Base-by-base conservation (phyloP, 2,113 vertebrate genomes). In the Siniperca chuatsi region DNA sequence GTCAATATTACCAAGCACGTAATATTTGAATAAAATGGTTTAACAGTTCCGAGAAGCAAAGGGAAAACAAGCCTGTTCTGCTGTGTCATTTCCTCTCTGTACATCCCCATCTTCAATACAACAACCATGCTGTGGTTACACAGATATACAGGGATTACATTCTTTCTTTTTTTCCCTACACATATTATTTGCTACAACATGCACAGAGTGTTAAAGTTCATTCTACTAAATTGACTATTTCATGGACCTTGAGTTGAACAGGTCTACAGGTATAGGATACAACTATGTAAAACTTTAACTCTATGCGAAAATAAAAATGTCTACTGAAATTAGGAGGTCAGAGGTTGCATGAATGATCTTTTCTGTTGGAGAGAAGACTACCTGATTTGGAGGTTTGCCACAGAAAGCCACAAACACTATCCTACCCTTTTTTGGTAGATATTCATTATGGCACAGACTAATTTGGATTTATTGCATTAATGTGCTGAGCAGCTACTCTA, bases 61-160 rank as follows among this genome's bases (percentile, higher is more conserved):
- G 1, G 4, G 52, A 50, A 16, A 18, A 72, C 52, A 52, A 18
- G 20, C 1, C 15, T 55, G 21, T 72, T 80, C 16, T 88, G 71
- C 62, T 44, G 62, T 87, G 73, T 87, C 82, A 92, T 33, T 85
- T 85, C 89, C 87, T 87, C 66, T 85, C 33, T 83, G 78, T 80
- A 80, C 67, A 84, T 80, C 81, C 78, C 78, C 57, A 1, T 82
- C 48, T 33, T 46, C 16, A 69, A 29, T 9, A 46, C 35, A 66
- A 46, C 35, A 66, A 23, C 20, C 15, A 1, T 46, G 44, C 25
- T 71, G 44, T 70, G 73, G 58, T 67, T 54, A 58, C 74, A 78
- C 10, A 61, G 50, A 79, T 52, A 79, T 52, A 64, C 8, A 52
- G 44, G 20, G 18, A 75, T n/a, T 29, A 8, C 55, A 13, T 11